Conservation (phyloP, 2,113 vertebrate genomes). For the Potamarius usumacintae region DNA sequence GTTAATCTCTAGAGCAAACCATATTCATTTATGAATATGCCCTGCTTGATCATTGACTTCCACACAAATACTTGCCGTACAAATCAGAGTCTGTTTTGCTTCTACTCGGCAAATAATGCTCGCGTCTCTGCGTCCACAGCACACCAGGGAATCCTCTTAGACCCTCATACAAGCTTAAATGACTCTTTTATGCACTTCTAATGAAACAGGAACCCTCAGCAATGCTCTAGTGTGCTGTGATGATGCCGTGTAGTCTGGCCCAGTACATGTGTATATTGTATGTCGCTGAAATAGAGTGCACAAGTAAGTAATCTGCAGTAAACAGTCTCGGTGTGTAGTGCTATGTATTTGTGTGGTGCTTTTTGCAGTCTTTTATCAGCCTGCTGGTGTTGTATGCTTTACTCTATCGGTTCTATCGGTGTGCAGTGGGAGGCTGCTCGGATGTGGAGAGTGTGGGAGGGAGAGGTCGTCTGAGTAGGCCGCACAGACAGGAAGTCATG, state of each 20-base stretch:
- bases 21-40: constrained; percentile 30
- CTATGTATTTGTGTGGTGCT: background rate
- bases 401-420: background rate
- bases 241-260: background rate
- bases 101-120: constrained; percentile 16
- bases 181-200: constrained; percentile 31
- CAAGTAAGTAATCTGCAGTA: constrained; percentile 1
- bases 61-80: constrained; percentile 13
- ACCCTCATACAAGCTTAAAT: constrained; percentile 1
- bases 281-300: background rate
- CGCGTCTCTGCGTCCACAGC: background rate
- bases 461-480: constrained; percentile 35
- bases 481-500: constrained; percentile 44
- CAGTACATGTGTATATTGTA: background rate
- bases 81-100: constrained; percentile 49
- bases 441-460: constrained; percentile 30
- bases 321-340: background rate
- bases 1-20: constrained; percentile 7
- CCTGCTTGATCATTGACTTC: constrained; percentile 23
- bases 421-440: constrained; percentile 7
- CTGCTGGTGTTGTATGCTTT: background rate
- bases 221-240: constrained; percentile 16
- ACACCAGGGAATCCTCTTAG: constrained; percentile 32
- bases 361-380: constrained; percentile 19
- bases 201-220: constrained; percentile 26